Evolutionary conservation across 2,888 invertebrate genomes (phyloP), one percentile per base, ranked within the genome.

Genomic region (Ormyrus rosae): DNA sequence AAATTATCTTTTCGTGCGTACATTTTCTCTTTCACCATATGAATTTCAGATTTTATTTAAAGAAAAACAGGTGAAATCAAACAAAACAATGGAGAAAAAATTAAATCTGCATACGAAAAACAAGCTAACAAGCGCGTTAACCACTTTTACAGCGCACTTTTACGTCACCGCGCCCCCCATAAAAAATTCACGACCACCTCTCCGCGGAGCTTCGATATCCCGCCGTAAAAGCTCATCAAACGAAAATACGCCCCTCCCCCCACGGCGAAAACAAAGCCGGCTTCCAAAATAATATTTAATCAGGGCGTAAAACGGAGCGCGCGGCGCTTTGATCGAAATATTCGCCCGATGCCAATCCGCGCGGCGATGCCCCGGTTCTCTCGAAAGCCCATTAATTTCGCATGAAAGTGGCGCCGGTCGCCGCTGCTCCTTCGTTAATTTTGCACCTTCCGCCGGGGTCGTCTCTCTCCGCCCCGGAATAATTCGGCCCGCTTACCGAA

Each of bases 251-350:
- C 69, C 56, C 19, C 19, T 19, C 45, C 51, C 45, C 65, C 0
- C 13, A 9, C n/a, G 48, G 53, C 48, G 46, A 48, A 60, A 71
- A 71, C 61, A 61, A 71, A 61, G 61, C 61, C 7, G 8, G 34
- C 61, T 60, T 11, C n/a, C 61, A 34, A 71, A 71, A 71, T 71
- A 61, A 61, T 71, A 61, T 51, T 71, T 51, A 61, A 71, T 61
- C 61, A 50, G 50, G 46, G 6, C 55, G 70, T 50, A 50, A 70
- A 60, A 70, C 60, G 70, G 70, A 48, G n/a, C 45, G 11, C 45
- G 11, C 46, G 9, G 34, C 48, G 13, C 61, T 74, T 65, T 74
- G 74, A 65, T 74, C 55, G 58, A 65, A 56, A 56, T 65, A 58
- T 63, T 34, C 74, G 58, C 13, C 10, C 51, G 19, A 19, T 2